Conservation (phyloP, 2,888 invertebrate species). For the Pseudococcus jackbeardsleyi region DNA sequence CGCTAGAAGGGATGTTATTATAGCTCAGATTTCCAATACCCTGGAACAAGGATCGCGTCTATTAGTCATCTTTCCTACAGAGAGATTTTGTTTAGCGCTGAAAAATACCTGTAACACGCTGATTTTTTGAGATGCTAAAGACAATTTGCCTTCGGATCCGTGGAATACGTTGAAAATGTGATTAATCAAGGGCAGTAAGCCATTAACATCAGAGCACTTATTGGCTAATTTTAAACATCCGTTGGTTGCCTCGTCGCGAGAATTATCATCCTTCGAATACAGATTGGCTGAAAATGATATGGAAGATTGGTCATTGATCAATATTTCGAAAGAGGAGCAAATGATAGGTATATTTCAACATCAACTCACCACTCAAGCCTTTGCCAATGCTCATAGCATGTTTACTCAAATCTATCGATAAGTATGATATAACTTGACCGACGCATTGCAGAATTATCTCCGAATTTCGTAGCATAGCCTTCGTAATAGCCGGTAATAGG, state of each 20-base stretch:
- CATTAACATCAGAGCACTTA: constrained; percentile 78
- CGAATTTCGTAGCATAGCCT: constrained; percentile 92
- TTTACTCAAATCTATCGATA: constrained; percentile 81
- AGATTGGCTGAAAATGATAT: constrained; percentile 76
- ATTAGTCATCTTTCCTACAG: background rate
- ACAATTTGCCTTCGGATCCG: constrained; percentile 92
- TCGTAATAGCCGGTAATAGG: constrained; percentile 88
- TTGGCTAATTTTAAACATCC: constrained; percentile 80
- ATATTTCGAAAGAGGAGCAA: too few relatives aligned
- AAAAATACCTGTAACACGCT: constrained; percentile 80
- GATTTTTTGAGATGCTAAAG: constrained; percentile 88
- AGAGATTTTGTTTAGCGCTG: background rate
- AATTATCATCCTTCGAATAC: constrained; percentile 86
- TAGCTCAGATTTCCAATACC: constrained; percentile 79
- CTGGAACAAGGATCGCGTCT: constrained; percentile 37
- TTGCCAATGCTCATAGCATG: constrained; percentile 85
- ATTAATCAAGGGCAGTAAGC: constrained; percentile 79
- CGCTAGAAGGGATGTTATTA: constrained; percentile 77
- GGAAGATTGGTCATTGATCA: background rate
- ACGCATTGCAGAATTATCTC: constrained; percentile 89
- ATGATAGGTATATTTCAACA: background rate
- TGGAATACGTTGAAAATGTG: constrained; percentile 85
- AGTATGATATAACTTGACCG: constrained; percentile 80
- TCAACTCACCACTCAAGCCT: constrained; percentile 78
- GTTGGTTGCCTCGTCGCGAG: constrained; percentile 80